phyloP scores from a whole-genome alignment of 2,888 invertebrate species.

The Synergus umbraculus region DNA sequence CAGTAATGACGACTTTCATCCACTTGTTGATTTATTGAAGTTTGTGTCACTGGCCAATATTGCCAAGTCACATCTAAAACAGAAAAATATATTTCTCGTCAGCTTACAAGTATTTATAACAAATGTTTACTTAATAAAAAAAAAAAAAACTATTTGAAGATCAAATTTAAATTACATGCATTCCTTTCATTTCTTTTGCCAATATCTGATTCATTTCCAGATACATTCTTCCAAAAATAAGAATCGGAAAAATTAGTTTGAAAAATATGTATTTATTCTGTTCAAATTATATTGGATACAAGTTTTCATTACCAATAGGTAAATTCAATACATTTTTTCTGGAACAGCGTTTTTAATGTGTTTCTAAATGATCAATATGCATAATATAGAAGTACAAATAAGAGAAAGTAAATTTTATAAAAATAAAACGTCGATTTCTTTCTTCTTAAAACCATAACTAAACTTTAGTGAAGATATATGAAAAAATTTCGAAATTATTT shows the following conservation, averaged over 20 bases:
- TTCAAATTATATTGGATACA: neutral
- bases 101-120: neutral
- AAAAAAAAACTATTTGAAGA: neutral
- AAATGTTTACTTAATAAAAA: neutral
- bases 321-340: too few relatives aligned
- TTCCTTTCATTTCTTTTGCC: neutral
- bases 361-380: too few relatives aligned
- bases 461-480: too few relatives aligned
- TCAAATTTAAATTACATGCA: neutral
- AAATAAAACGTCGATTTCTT: too few relatives aligned
- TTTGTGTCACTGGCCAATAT: neutral
- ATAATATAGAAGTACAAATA: too few relatives aligned
- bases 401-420: too few relatives aligned
- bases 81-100: neutral
- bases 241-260: neutral
- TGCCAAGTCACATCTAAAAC: slow-evolving; percentile 3
- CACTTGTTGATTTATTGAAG: neutral
- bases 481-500: too few relatives aligned
- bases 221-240: neutral
- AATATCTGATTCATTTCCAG: neutral
- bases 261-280: neutral
- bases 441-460: too few relatives aligned
- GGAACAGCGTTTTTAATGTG: too few relatives aligned
- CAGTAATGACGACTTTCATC: slow-evolving; percentile 42
- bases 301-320: too few relatives aligned